Evolutionary conservation across 2,113 vertebrate genomes (phyloP), one percentile per base, ranked within the genome.

Genomic region (Acrocephalus kingi): DNA sequence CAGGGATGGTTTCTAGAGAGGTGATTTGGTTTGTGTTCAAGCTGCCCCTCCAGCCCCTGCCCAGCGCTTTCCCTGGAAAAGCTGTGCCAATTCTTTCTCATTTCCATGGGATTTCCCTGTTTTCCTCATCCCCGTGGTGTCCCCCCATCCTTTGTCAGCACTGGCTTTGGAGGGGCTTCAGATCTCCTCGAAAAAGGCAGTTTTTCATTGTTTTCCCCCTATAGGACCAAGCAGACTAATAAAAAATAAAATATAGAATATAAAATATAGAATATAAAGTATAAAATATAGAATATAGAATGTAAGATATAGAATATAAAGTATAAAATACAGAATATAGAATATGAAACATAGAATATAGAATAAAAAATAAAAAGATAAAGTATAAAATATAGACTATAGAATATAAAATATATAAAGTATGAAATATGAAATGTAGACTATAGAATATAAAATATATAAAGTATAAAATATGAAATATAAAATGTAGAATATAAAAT

Each of bases 1-100:
- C 62, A 2, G 41, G 2, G 11, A 2, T 43, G 2, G 0, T 64
- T 49, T 18, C 0, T 0, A 2, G 2, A 2, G n/a, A 61, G 54
- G 68, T 1, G 28, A 16, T 84, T 84, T 9, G 37, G 9, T 39
- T 30, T 1, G 17, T 15, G 24, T 13, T 43, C 58, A 13, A 0
- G 2, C 23, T 12, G 23, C 6, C 58, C 71, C 15, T 27, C 45
- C 25, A 22, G 2, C 19, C 69, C 18, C 35, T 35, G 35, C 35
- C 19, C 37, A 1, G 55, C 3, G 0, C 41, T 37, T 41, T 18
- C 33, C 43, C 15, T 55, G 1, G 2, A 21, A 79, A 81, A 91
- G 18, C 87, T 58, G 30, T 18, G 0, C 9, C 18, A 1, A 0
- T 56, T 51, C 25, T 30, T 25, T 21, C 37, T 3, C 6, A 24